Base-by-base conservation (phyloP, 2,797 vertebrate genomes). In the Nannoperca australis region DNA sequence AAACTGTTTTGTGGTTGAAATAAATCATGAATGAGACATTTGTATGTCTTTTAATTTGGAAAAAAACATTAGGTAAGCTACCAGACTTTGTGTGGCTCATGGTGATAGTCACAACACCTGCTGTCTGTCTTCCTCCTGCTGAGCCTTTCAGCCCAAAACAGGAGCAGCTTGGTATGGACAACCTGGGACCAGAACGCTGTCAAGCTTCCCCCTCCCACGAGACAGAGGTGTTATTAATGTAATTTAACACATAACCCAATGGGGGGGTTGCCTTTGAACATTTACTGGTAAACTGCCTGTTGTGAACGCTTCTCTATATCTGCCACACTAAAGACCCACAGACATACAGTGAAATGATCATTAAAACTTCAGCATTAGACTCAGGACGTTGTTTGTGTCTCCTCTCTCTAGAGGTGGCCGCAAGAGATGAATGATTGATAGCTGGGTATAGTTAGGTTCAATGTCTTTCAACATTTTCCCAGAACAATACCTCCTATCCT, bases 161-260 rank as follows among this genome's bases (percentile, higher is more conserved):
- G 69, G 67, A 86, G 84, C 85, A 73, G 85, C 82, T 79, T 47
- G 82, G 83, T 69, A 85, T 77, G 78, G 86, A 81, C 87, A 76
- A 84, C 85, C 89, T 64, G 90, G 85, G 88, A 92, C 77, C 73
- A 14, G 82, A 73, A 61, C 14, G 81, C 88, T 83, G 91, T 87
- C 86, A 85, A 84, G 83, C 78, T 64, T 75, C 82, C 42, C 30
- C 85, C 83, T 75, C 92, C 92, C 88, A 70, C 67, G 80, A 82
- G 92, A 92, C 81, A 17, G 44, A 91, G 86, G 91, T 89, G 90
- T 92, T 92, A 91, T 94, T 92, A 90, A 91, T 92, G 91, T 88
- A 93, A 94, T 93, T 91, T 91, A 92, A 93, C 92, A 93, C 92
- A 83, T 86, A 64, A 79, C 82, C 76, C 86, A 27, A 38, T 5